Evolutionary conservation across 2,797 vertebrate species (phyloP).

Genomic region (Hylomyscus alleni): DNA sequence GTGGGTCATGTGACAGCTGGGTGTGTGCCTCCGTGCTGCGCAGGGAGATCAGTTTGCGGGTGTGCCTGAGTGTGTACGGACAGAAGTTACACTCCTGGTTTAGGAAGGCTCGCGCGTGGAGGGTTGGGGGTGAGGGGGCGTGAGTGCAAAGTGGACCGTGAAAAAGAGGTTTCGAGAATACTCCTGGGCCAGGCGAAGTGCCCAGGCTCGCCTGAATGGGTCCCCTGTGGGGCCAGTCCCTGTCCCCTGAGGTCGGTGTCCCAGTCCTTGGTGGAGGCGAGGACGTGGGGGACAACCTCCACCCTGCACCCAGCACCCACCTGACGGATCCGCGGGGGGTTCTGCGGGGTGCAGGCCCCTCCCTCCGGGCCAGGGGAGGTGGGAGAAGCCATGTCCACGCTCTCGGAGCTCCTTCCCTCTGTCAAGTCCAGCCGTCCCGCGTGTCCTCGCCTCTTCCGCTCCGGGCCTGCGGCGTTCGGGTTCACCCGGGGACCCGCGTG

Average conservation of each 20-base stretch:
- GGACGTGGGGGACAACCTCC: slow-evolving; percentile 55
- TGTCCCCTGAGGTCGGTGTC: background rate
- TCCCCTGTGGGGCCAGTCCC: background rate
- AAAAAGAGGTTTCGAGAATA: background rate
- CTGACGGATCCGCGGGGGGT: slow-evolving; percentile 92
- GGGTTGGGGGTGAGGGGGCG: too few relatives aligned
- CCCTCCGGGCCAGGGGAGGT: slow-evolving; percentile 90
- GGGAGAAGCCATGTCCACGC: slow-evolving; percentile 93
- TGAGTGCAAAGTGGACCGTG: background rate
- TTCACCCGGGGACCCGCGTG: background rate
- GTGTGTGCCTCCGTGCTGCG: background rate
- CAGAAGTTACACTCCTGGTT: slow-evolving; percentile 36
- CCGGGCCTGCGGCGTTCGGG: background rate
- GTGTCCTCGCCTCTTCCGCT: background rate
- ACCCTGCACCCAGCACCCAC: slow-evolving; percentile 88
- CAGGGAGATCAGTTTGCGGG: background rate
- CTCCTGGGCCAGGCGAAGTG: background rate
- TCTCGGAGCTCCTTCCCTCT: slow-evolving; percentile 85
- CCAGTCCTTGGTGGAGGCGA: background rate
- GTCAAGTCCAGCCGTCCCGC: slow-evolving; percentile 73
- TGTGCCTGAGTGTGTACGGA: background rate
- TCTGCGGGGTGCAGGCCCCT: slow-evolving; percentile 90
- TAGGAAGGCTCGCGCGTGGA: background rate
- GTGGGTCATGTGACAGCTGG: slow-evolving; percentile 39
- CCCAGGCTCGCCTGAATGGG: background rate